phyloP scores from a whole-genome alignment of 23 tunicate species.

The Ascidia mentula region DNA sequence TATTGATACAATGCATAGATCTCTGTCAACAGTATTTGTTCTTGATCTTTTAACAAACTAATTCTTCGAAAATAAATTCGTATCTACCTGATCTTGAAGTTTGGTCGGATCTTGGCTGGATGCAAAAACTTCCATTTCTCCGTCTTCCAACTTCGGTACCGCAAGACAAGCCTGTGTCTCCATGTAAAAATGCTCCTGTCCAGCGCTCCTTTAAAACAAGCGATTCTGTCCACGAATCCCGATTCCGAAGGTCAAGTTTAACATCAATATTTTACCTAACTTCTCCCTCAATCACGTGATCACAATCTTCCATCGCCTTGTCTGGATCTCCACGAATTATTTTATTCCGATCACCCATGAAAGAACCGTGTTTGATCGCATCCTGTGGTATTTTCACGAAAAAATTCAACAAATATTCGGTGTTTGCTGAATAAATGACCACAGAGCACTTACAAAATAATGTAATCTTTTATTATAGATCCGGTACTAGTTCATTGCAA shows the following conservation, averaged over 20 bases:
- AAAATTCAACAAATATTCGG: no score
- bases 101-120: conserved; percentile 61
- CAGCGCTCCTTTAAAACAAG: conserved; percentile 41
- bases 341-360: conserved; percentile 10
- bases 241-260: no score
- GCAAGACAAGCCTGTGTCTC: conserved; percentile 84
- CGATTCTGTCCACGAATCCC: background rate
- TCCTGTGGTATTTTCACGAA: conserved; percentile 32
- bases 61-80: no score
- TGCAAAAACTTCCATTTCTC: conserved; percentile 81
- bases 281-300: conserved; percentile 59
- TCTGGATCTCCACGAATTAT: conserved; percentile 47
- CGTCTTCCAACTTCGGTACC: conserved; percentile 70
- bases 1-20: no score
- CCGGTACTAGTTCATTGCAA: no score
- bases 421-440: no score
- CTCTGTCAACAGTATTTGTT: no score
- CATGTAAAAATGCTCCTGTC: conserved; percentile 91
- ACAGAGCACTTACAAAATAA: no score
- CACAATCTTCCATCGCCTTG: conserved; percentile 56
- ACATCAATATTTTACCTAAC: conserved; percentile 56
- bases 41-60: no score
- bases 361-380: conserved; percentile 80
- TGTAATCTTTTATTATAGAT: no score
- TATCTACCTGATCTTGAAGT: conserved; percentile 56